These are phyloP conservation scores for Pseudomyrmex concolor DNA, from an alignment of 1,140 invertebrate genomes.

Conservation along the genomic window DNA sequence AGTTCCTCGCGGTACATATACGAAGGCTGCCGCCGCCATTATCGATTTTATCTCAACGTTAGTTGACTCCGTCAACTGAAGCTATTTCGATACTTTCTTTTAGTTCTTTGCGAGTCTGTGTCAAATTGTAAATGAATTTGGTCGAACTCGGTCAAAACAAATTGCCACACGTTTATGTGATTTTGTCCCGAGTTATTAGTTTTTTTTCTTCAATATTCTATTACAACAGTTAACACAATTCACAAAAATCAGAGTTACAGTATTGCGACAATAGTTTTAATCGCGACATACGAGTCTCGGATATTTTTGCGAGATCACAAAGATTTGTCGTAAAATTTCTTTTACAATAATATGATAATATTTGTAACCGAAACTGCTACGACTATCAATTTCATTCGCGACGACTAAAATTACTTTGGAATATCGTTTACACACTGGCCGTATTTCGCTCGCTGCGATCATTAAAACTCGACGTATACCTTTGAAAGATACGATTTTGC, in stretches of 20 bases:
- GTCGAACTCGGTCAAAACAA: background rate
- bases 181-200: background rate
- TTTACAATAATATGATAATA: conserved; percentile 9
- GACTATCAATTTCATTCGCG: conserved; percentile 42
- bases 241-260: background rate
- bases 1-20: background rate
- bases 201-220: background rate
- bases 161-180: background rate
- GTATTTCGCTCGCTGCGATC: conserved; percentile 34
- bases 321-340: conserved; percentile 4
- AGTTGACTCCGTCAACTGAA: background rate
- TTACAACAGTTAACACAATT: background rate
- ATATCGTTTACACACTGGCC: conserved; percentile 47
- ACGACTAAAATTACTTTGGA: conserved; percentile 58
- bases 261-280: background rate
- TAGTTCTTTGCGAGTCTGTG: background rate
- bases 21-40: conserved; percentile 17
- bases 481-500: conserved; percentile 48
- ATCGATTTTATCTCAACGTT: background rate
- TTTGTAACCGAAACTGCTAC: conserved; percentile 28
- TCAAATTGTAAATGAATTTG: background rate
- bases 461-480: conserved; percentile 42
- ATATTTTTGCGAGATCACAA: background rate
- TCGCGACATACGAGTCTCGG: conserved; percentile 29
- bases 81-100: conserved; percentile 4